Conservation (phyloP, 2,888 invertebrate species). For the Drosophila infuscata region DNA sequence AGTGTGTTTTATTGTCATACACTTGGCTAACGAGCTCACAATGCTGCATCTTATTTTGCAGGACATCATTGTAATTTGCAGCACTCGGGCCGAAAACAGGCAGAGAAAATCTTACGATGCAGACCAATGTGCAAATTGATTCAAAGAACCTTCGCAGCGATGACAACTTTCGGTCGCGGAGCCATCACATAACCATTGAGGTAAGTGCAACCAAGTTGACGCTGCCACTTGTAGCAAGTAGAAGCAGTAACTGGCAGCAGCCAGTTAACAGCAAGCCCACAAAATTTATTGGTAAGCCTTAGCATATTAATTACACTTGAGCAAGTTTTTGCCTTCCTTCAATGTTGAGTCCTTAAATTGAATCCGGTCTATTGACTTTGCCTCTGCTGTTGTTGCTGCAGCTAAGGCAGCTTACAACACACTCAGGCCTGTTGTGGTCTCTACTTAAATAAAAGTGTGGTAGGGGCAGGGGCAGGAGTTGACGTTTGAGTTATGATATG, state of each 20-base stretch:
- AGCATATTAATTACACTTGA: conserved; percentile 63
- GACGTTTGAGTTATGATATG: conserved; percentile 40
- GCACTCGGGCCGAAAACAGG: neutral
- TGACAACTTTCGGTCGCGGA: conserved; percentile 86
- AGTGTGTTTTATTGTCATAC: conserved; percentile 25
- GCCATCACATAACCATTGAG: conserved; percentile 85
- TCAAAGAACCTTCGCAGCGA: conserved; percentile 89
- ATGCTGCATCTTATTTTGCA: conserved; percentile 30
- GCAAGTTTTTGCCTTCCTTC: conserved; percentile 22
- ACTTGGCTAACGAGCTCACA: conserved; percentile 25
- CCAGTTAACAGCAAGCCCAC: conserved; percentile 4
- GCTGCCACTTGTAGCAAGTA: conserved; percentile 23
- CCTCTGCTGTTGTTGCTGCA: conserved; percentile 5
- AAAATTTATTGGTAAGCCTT: conserved; percentile 24
- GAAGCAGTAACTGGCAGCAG: conserved; percentile 6
- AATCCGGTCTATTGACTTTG: conserved; percentile 38
- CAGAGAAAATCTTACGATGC: conserved; percentile 85
- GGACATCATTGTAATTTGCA: conserved; percentile 1
- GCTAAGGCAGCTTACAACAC: conserved; percentile 1
- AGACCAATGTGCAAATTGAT: conserved; percentile 91
- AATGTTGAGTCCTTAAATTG: conserved; percentile 40
- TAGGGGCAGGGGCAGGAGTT: neutral
- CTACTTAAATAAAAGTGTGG: neutral
- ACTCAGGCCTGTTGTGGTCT: conserved; percentile 1
- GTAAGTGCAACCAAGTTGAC: conserved; percentile 73